phyloP scores from a whole-genome alignment of 2,888 invertebrate genomes.

The Nemotelus pantherinus region DNA sequence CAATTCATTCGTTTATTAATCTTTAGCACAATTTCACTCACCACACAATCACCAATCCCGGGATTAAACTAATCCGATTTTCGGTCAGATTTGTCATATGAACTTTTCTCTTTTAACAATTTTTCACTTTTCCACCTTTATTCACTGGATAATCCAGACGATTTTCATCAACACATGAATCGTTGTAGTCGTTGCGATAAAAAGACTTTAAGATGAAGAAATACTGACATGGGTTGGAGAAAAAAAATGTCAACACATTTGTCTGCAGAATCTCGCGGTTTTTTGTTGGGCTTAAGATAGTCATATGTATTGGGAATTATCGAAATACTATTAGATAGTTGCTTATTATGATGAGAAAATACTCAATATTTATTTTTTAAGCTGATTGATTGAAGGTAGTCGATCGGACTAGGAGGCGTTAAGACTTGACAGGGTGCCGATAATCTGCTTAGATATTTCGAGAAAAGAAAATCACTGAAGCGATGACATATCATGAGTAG shows the following conservation, averaged over 20 bases:
- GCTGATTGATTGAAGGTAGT: no score
- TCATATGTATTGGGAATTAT: no score
- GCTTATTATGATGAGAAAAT: no score
- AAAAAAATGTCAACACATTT: neutral
- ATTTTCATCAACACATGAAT: no score
- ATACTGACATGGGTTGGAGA: neutral
- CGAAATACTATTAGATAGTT: no score
- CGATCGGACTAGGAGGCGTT: neutral
- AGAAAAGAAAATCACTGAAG: neutral
- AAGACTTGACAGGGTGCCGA: neutral
- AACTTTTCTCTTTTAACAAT: neutral
- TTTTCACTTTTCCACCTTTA: neutral
- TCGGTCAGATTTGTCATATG: neutral
- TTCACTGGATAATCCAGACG: neutral
- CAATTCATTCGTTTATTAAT: neutral
- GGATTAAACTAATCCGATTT: neutral
- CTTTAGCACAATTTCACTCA: neutral
- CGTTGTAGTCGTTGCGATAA: neutral
- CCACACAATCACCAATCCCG: neutral
- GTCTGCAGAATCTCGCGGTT: neutral
- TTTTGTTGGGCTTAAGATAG: neutral
- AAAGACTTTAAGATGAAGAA: neutral
- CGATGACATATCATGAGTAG: neutral
- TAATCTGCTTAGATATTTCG: neutral
- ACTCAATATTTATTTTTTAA: no score